These are phyloP conservation scores for Protula sp. DNA, from an alignment of 2,888 invertebrate genomes.

Conservation along the genomic window DNA sequence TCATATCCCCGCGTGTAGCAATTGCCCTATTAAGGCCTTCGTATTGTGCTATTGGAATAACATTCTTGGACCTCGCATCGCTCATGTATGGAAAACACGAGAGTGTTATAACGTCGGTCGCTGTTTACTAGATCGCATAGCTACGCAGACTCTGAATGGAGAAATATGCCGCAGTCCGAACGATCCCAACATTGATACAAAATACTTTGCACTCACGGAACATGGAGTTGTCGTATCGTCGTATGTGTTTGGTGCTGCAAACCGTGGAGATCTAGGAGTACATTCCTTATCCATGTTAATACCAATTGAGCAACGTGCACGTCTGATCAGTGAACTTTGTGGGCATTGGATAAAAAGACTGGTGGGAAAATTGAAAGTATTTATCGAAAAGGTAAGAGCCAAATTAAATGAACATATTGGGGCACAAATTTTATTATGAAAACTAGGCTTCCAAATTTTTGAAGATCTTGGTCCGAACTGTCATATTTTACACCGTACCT, in stretches of 20 bases:
- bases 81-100: conserved; percentile 40
- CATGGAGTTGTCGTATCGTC: conserved; percentile 38
- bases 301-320: conserved; percentile 24
- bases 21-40: conserved; percentile 30
- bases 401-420: too few relatives aligned
- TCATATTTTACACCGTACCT: too few relatives aligned
- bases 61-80: conserved; percentile 45
- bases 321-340: background rate
- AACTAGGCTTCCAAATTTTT: too few relatives aligned
- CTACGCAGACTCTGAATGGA: conserved; percentile 43
- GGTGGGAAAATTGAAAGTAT: background rate
- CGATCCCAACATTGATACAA: conserved; percentile 38
- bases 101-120: conserved; percentile 22
- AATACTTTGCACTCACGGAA: conserved; percentile 41
- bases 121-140: conserved; percentile 32
- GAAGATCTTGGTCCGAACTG: too few relatives aligned
- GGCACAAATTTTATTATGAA: too few relatives aligned
- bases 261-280: conserved; percentile 31
- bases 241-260: conserved; percentile 44
- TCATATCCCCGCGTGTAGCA: background rate
- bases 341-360: background rate
- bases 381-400: background rate
- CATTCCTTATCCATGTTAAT: conserved; percentile 44
- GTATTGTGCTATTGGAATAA: conserved; percentile 49
- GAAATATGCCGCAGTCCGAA: conserved; percentile 46